phyloP scores from a whole-genome alignment of 2,113 vertebrate species.

The Toxotes chatareus region DNA sequence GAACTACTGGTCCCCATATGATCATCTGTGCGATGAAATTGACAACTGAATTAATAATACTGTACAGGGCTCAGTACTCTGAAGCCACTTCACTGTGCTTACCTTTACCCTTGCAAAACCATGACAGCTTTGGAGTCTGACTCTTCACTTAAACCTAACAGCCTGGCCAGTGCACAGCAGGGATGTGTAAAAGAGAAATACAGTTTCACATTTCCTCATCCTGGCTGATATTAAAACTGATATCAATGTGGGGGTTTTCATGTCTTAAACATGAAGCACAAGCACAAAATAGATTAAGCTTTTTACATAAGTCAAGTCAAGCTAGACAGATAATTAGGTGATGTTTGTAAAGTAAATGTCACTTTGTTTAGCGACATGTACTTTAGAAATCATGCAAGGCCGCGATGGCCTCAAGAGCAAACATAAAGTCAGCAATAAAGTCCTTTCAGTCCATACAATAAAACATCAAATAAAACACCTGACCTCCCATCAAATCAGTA shows the following conservation, averaged over 20 bases:
- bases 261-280: neutral
- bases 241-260: neutral
- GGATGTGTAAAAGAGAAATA: neutral
- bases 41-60: too few species aligned
- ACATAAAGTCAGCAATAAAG: neutral
- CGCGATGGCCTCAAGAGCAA: neutral
- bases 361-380: too few species aligned
- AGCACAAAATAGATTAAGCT: too few species aligned
- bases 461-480: too few species aligned
- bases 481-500: neutral
- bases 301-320: neutral
- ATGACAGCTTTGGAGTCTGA: neutral
- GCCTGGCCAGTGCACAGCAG: neutral
- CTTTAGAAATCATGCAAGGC: neutral
- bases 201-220: neutral
- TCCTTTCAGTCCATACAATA: neutral
- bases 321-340: neutral
- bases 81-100: neutral
- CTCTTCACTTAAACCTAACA: neutral
- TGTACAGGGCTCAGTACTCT: neutral
- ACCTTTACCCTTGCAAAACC: neutral
- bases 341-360: neutral
- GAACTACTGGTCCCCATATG: too few species aligned
- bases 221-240: neutral
- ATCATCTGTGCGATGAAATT: too few species aligned